Base-by-base conservation (phyloP, 2,888 invertebrate species). In the Emmelina monodactyla region DNA sequence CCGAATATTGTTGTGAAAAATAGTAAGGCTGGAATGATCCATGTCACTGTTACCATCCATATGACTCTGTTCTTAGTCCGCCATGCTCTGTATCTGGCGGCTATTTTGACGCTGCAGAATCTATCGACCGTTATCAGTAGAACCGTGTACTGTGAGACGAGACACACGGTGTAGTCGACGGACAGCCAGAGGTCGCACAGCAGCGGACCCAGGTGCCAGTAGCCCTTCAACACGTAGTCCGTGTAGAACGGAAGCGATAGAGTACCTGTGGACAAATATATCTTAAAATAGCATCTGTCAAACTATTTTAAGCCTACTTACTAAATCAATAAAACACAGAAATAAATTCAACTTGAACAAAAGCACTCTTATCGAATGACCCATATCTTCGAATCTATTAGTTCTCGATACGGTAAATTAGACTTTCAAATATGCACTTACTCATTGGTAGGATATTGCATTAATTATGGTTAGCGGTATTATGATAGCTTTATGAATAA, bases 171-270 rank as follows among this genome's bases (percentile, higher is more conserved):
- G 78, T 99, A 99, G 76, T 99, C 99, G 33, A 97, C 92, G 1
- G 97, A 96, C 5, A 99, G 85, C 99, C 99, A 99, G 35, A 99
- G 84, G 70, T 99, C 98, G 65, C 98, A 99, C 5, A 97, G 83
- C 39, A 98, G 82, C 15, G 95, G 93, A 10, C 99, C 98, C 44
- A 99, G 84, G 61, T 96, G 92, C 99, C 99, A 99, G 62, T 92
- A 91, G 35, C 95, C 96, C 84, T 93, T 91, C 46, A 99, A 82
- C 35, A 98, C 92, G 81, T 99, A 98, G 46, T 97, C 92, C 15
- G 97, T 97, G 78, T 95, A 99, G 78, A 99, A 97, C 35, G 99
- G 98, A 91, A 99, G 94, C 16, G 98, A 98, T 40, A 98, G 89
- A 33, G 96, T 91, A 55, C 99, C 92, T 92, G 83, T 15, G 49